Evolutionary conservation across 2,113 vertebrate species (phyloP).

Genomic region (Onychorhynchus coronatus): DNA sequence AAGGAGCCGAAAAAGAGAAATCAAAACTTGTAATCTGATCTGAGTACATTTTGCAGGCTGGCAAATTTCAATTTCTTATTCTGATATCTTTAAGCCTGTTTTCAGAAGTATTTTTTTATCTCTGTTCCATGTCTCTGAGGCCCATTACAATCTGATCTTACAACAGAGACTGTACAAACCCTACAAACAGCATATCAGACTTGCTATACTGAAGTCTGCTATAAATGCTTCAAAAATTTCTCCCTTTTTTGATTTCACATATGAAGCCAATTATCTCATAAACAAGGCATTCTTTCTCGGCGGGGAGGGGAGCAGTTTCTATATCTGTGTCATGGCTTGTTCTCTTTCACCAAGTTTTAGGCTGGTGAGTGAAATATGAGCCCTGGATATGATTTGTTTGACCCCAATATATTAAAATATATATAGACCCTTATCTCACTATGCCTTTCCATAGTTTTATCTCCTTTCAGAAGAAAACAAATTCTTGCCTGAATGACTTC

Average conservation of each 20-base stretch:
- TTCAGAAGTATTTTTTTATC: conserved; percentile 3
- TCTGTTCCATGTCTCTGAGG: background rate
- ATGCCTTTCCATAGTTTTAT: background rate
- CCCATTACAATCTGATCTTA: background rate
- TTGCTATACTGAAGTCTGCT: background rate
- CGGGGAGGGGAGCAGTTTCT: background rate
- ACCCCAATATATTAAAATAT: background rate
- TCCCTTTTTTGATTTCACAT: background rate
- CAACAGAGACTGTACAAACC: background rate
- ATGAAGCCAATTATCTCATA: background rate
- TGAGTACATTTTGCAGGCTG: background rate
- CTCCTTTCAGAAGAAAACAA: background rate
- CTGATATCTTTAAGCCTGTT: background rate
- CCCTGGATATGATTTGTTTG: background rate
- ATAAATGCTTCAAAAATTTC: background rate
- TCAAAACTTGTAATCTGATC: background rate
- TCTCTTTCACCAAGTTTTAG: background rate
- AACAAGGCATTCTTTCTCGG: background rate
- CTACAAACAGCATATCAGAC: background rate
- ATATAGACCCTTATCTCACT: background rate
- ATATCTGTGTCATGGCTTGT: background rate
- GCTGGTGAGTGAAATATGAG: rapidly evolving
- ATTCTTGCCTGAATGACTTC: background rate
- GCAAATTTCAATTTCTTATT: conserved; percentile 5
- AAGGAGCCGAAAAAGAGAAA: background rate